Evolutionary conservation across 2,113 vertebrate species (phyloP), one percentile per base, ranked within the genome.

Genomic region (Carettochelys insculpta): DNA sequence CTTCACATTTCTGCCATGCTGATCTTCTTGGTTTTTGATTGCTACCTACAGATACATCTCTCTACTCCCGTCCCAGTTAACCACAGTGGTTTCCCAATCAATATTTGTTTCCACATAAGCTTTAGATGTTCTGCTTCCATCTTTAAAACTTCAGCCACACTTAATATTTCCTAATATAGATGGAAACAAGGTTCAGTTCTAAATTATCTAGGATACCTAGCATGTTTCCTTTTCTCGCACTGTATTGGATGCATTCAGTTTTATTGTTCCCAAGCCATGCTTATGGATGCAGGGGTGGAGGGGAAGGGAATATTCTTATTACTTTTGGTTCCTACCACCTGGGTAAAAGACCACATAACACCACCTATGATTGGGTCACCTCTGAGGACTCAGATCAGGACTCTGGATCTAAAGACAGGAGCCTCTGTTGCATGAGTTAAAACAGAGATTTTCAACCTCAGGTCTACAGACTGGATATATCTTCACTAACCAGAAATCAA

Each of bases 371-470:
- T 12, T 1, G 20, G 5, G 34, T 16, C 31, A 48, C 0, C 31
- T n/a, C 52, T 31, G 45, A 88, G 83, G 61, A 45, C 0, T 9
- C 12, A 77, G 6, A n/a, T n/a, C n/a, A n/a, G n/a, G n/a, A n/a
- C n/a, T 54, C 41, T 0, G 0, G 24, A 45, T 56, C 24, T 38
- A 86, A 11, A 65, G 13, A 4, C 0, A 81, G 19, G 27, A 83
- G 53, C 7, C 16, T 29, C 51, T 5, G 47, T 7, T 4, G 6
- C 34, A 2, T 29, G 71, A 80, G 51, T 43, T 29, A 34, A 86
- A 86, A 47, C 24, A 41, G 25, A 11, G 24, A 10, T 54, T 54
- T 54, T 54, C 52, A 53, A 53, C 52, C 9, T 8, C 20, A 24
- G 3, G 22, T 53, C 53, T 54, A 25, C 24, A 54, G 22, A 54